Evolutionary conservation across 2,797 vertebrate genomes (phyloP).

Genomic region (Gambusia yucatana): DNA sequence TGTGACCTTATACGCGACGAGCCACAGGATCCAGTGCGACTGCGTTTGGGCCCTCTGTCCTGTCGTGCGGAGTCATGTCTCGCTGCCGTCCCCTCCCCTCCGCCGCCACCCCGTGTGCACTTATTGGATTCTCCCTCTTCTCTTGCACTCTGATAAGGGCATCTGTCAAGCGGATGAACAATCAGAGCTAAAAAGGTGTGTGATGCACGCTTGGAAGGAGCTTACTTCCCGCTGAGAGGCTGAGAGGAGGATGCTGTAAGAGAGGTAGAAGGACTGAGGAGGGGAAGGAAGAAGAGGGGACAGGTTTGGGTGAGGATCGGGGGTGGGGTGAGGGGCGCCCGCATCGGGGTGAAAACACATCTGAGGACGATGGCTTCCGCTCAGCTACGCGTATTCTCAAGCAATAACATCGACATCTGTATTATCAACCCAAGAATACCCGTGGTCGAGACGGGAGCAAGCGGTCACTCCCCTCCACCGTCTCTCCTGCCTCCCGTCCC

Average conservation of each 20-base stretch:
- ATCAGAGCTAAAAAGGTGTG: conserved; percentile 77
- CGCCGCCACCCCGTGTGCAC: conserved; percentile 53
- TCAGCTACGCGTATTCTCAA: conserved; percentile 85
- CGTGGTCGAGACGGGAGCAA: conserved; percentile 79
- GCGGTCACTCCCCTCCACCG: conserved; percentile 65
- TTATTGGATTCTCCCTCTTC: conserved; percentile 74
- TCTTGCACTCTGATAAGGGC: conserved; percentile 76
- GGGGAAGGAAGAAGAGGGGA: conserved; percentile 9
- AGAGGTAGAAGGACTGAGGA: conserved; percentile 4
- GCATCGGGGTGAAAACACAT: conserved; percentile 6
- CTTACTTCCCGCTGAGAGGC: conserved; percentile 70
- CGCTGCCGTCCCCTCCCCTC: conserved; percentile 38
- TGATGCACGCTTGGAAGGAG: conserved; percentile 71
- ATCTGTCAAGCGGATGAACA: conserved; percentile 80
- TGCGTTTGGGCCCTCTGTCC: conserved; percentile 64
- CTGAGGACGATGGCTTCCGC: conserved; percentile 64
- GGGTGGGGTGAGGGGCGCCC: conserved; percentile 2
- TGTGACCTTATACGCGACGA: conserved; percentile 76
- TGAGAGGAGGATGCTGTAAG: conserved; percentile 50
- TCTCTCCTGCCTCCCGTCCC: conserved; percentile 49
- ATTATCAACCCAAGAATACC: conserved; percentile 85
- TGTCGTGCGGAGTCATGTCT: conserved; percentile 65
- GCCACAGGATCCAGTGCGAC: conserved; percentile 65
- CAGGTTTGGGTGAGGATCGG: conserved; percentile 35
- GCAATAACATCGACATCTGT: conserved; percentile 83